phyloP scores from a whole-genome alignment of 2,888 invertebrate genomes.

The Parnassius apollo region DNA sequence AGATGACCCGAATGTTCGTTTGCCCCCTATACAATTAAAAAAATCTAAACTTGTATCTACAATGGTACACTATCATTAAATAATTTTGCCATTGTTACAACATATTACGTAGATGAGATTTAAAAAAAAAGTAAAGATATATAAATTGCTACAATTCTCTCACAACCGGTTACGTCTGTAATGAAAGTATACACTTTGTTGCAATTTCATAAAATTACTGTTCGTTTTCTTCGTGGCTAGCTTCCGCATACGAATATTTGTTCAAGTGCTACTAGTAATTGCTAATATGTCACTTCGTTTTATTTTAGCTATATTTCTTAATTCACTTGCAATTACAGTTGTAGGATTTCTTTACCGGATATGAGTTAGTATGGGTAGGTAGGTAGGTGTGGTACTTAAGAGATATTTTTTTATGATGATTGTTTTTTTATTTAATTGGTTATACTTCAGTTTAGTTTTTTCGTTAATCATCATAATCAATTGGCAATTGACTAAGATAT shows the following conservation, averaged over 20 bases:
- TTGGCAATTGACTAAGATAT: no score
- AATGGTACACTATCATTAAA: slow-evolving; percentile 20
- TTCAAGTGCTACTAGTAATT: slow-evolving; percentile 18
- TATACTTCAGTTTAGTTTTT: no score
- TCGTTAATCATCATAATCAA: no score
- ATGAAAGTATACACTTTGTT: slow-evolving; percentile 38
- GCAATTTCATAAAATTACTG: slow-evolving; percentile 36
- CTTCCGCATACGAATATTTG: slow-evolving; percentile 33
- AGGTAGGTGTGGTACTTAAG: no score
- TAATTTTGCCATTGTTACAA: slow-evolving; percentile 34
- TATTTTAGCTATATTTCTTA: background rate
- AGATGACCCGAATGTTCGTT: background rate
- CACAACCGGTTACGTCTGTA: slow-evolving; percentile 37
- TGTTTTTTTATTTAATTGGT: no score
- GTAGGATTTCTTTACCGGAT: no score
- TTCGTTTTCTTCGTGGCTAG: slow-evolving; percentile 25
- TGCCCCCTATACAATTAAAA: background rate
- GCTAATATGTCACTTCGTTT: background rate
- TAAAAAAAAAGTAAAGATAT: slow-evolving; percentile 30
- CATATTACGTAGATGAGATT: slow-evolving; percentile 34
- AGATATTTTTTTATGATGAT: no score
- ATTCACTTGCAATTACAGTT: background rate
- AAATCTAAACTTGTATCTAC: slow-evolving; percentile 4
- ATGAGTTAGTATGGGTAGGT: no score
- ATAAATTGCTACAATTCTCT: slow-evolving; percentile 27